Evolutionary conservation across 2,113 vertebrate genomes (phyloP).

Genomic region (Pseudopodoces humilis): DNA sequence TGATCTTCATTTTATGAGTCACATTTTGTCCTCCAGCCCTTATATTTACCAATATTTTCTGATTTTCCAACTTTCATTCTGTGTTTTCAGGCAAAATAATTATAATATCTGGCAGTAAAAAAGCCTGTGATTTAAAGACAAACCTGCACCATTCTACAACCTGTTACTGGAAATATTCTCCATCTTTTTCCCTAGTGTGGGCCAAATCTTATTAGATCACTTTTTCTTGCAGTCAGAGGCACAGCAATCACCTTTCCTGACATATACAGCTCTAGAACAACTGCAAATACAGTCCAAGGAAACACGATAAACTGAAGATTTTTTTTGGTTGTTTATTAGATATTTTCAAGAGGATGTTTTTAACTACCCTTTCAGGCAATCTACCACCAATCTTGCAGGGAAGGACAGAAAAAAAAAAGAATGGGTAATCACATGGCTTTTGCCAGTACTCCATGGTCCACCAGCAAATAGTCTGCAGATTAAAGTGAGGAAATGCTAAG

Average conservation of each 20-base stretch:
- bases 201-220: constrained; percentile 5
- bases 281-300: not conserved
- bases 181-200: not conserved
- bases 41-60: not conserved
- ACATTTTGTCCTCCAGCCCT: not conserved
- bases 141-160: not conserved
- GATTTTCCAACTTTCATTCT: not conserved
- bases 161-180: not conserved
- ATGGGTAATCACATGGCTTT: rapidly evolving
- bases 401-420: not conserved
- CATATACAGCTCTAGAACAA: not conserved
- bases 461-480: not conserved
- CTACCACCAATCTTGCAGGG: not conserved
- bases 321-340: not conserved
- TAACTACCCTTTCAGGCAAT: not conserved
- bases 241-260: not conserved
- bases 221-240: not conserved
- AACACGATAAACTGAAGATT: not conserved
- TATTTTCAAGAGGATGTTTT: constrained; percentile 4
- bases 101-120: not conserved
- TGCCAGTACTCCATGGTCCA: not conserved
- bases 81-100: constrained; percentile 18
- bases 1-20: not conserved
- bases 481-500: not conserved
- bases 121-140: not conserved